A percentile compares a stretch with the other conserved stretches of the same genome.
Evolutionary conservation across 2,797 vertebrate genomes (phyloP).

Genomic region (Heliangelus exortis): DNA sequence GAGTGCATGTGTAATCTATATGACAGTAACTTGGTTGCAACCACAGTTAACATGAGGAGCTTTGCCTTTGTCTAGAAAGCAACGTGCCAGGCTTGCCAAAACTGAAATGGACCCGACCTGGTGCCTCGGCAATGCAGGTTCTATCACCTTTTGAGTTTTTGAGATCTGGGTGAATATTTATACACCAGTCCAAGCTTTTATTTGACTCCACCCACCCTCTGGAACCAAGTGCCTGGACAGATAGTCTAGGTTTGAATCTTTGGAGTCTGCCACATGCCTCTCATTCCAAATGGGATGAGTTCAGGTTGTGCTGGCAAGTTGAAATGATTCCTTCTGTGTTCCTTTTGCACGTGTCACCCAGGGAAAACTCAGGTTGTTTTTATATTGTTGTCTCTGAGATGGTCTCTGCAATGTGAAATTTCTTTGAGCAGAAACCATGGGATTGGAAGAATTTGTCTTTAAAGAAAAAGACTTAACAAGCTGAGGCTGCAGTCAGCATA

Average conservation of each 20-base stretch:
- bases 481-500: background rate
- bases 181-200: background rate
- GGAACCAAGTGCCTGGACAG: background rate
- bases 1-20: background rate
- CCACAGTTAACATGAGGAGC: background rate
- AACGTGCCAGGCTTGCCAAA: background rate
- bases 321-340: background rate
- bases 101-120: background rate
- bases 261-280: background rate
- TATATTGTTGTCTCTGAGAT: background rate
- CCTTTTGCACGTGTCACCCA: fast-evolving
- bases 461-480: background rate
- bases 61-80: constrained; percentile 13
- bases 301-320: background rate
- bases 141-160: background rate
- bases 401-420: background rate
- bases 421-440: background rate
- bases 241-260: background rate
- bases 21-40: background rate
- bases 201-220: background rate
- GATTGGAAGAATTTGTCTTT: background rate
- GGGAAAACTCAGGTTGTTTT: background rate
- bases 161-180: background rate
- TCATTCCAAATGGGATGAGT: background rate
- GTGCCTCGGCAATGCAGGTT: background rate